Conservation (phyloP, 2,797 vertebrate species). For the Peromyscus eremicus region DNA sequence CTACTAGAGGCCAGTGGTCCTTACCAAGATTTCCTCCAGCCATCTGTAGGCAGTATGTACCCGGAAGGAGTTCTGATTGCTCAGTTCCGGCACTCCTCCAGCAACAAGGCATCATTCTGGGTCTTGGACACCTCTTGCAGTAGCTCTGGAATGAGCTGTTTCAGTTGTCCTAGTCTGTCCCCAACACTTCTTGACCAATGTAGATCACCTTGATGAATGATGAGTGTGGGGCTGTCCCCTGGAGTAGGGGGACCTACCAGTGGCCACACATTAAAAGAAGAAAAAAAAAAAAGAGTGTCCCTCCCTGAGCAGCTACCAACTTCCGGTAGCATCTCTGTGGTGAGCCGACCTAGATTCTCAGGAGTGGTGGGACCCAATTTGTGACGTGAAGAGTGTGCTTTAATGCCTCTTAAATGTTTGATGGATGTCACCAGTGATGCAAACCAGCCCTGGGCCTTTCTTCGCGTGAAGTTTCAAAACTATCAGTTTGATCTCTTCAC, state of each 20-base stretch:
- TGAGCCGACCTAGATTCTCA: not conserved
- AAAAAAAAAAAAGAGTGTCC: not conserved
- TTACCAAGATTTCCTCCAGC: constrained; percentile 79
- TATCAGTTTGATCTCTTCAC: not conserved
- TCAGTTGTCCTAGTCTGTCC: constrained; percentile 79
- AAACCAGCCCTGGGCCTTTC: not conserved
- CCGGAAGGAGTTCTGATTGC: constrained; percentile 76
- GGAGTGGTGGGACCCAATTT: not conserved
- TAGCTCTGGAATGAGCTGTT: constrained; percentile 78
- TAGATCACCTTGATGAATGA: constrained; percentile 68
- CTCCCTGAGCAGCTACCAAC: not conserved
- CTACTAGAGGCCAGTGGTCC: constrained; percentile 71
- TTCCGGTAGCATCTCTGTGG: not conserved
- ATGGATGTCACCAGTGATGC: not conserved
- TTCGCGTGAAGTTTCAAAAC: not conserved
- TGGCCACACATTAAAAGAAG: not conserved
- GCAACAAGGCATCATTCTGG: constrained; percentile 78
- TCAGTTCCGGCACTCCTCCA: constrained; percentile 79
- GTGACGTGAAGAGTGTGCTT: not conserved
- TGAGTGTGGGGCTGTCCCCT: not conserved
- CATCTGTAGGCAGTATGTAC: constrained; percentile 74
- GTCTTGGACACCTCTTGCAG: constrained; percentile 71
- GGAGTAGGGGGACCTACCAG: too few species aligned
- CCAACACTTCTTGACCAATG: constrained; percentile 81
- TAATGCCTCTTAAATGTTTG: not conserved